Evolutionary conservation across 2,888 invertebrate genomes (phyloP).

Genomic region (Seira ritae): DNA sequence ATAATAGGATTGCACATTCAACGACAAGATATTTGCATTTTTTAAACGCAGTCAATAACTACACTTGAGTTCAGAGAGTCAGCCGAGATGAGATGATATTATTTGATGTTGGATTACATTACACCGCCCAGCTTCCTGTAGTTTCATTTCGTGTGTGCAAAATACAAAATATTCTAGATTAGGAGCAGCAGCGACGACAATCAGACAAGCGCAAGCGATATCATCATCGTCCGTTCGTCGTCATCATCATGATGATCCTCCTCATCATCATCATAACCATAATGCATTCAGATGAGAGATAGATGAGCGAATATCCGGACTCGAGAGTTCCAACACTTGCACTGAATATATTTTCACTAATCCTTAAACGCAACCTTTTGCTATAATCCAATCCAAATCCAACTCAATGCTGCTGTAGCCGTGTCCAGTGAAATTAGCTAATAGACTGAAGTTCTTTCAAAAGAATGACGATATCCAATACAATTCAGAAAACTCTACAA

Average conservation of each 20-base stretch:
- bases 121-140: conserved; percentile 1
- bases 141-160: neutral
- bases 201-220: conserved; percentile 14
- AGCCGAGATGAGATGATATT: neutral
- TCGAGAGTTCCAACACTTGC: no score
- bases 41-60: no score
- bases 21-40: no score
- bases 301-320: neutral
- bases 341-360: no score
- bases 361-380: no score
- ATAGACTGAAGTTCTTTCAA: no score
- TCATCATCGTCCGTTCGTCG: conserved; percentile 21
- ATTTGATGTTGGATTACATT: neutral
- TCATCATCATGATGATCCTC: conserved; percentile 4
- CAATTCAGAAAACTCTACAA: conserved; percentile 8
- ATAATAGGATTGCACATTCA: no score
- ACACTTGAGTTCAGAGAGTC: neutral
- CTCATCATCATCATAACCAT: no score
- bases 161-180: neutral
- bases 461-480: conserved; percentile 31
- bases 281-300: no score
- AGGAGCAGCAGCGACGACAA: neutral
- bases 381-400: no score
- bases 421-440: no score
- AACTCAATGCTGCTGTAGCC: no score